Percentiles rank a stretch among this genome's conserved stretches.
Evolutionary conservation across 2,797 vertebrate species (phyloP).

Genomic region (Alcedo atthis): DNA sequence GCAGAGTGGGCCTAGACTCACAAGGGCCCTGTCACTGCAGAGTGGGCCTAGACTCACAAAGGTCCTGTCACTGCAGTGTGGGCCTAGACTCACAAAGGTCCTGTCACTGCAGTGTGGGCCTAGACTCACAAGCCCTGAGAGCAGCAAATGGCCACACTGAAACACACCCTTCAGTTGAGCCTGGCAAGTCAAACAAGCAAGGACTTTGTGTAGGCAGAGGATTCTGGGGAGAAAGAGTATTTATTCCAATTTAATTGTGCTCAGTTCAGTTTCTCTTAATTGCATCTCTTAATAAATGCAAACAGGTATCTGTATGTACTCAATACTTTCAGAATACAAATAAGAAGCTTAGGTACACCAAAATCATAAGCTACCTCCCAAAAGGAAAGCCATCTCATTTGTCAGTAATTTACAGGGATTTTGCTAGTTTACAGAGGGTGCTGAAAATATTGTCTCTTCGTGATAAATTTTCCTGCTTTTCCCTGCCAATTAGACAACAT

Average conservation of each 20-base stretch:
- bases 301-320: background rate
- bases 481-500: background rate
- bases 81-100: too few relatives aligned
- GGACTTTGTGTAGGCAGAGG: background rate
- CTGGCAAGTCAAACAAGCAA: background rate
- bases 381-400: background rate
- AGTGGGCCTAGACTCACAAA: too few relatives aligned
- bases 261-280: background rate
- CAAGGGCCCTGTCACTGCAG: too few relatives aligned
- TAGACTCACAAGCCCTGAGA: background rate
- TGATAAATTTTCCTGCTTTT: background rate
- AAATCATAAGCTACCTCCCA: background rate
- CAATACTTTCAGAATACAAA: background rate
- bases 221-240: background rate
- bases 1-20: too few relatives aligned
- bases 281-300: background rate
- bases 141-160: background rate
- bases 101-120: too few relatives aligned
- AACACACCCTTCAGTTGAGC: rapidly evolving
- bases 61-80: rapidly evolving
- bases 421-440: background rate
- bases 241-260: background rate
- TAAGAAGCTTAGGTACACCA: background rate
- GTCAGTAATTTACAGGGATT: background rate
- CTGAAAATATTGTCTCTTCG: background rate